Conservation (phyloP, 2,113 vertebrate genomes). For the Paramormyrops kingsleyae region DNA sequence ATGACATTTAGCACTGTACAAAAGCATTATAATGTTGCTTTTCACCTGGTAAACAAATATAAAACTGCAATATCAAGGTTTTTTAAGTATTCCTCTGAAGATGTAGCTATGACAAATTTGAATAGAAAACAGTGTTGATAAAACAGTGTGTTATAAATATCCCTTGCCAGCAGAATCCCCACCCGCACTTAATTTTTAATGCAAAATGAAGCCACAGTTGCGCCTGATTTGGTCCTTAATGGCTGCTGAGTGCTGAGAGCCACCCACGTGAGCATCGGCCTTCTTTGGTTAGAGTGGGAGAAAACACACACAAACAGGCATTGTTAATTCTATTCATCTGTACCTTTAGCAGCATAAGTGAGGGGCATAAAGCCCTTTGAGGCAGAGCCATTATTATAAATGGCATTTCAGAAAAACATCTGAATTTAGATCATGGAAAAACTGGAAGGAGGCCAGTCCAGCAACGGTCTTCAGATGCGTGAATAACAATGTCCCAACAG, state of each 20-base stretch:
- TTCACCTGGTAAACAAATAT: background rate
- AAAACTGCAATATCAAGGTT: background rate
- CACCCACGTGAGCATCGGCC: background rate
- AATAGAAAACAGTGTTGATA: background rate
- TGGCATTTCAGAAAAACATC: background rate
- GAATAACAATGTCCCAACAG: background rate
- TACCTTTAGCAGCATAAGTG: background rate
- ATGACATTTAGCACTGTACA: background rate
- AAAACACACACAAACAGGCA: constrained; percentile 2
- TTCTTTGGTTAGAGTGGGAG: background rate
- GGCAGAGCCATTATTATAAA: background rate
- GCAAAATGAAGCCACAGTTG: background rate
- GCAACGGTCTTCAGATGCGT: background rate
- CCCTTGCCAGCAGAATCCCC: background rate
- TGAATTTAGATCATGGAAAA: background rate
- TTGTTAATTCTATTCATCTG: background rate
- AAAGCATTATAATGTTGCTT: background rate
- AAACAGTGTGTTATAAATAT: background rate
- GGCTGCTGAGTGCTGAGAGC: background rate
- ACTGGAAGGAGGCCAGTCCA: background rate
- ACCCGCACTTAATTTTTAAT: background rate
- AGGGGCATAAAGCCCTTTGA: background rate
- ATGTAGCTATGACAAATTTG: background rate
- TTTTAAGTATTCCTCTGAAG: background rate
- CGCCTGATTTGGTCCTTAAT: background rate